Evolutionary conservation across 2,797 vertebrate genomes (phyloP).

Genomic region (Myripristis jacobus): DNA sequence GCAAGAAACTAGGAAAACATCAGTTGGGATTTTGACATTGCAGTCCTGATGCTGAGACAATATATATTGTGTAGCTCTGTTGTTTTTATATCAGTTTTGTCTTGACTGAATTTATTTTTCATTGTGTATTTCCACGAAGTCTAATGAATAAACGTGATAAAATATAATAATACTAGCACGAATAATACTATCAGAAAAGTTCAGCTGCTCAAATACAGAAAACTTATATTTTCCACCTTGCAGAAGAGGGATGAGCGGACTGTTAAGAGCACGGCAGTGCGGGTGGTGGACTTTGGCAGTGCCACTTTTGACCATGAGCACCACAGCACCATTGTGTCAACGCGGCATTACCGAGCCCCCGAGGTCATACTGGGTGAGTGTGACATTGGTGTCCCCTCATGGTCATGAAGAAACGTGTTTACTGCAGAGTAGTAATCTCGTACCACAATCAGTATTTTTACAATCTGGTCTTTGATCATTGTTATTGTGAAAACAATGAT

Average conservation of each 20-base stretch:
- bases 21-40: no score
- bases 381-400: background rate
- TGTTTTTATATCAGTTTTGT: background rate
- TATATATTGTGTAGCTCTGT: no score
- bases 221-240: background rate
- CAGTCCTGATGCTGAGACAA: no score
- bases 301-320: conserved; percentile 98
- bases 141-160: conserved; percentile 7
- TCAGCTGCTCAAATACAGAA: background rate
- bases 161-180: no score
- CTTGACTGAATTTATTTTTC: background rate
- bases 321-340: conserved; percentile 98
- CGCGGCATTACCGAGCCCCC: conserved; percentile 95
- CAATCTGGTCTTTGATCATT: no score
- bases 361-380: conserved; percentile 95
- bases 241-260: conserved; percentile 96
- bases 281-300: conserved; percentile 97
- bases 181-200: background rate
- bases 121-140: no score
- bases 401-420: background rate
- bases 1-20: no score
- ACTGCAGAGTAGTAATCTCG: background rate
- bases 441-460: background rate
- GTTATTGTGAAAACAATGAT: no score
- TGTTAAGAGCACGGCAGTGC: conserved; percentile 92